phyloP scores from a whole-genome alignment of 37 sponge, comb jelly and placozoan species.

The Bolinopsis microptera region DNA sequence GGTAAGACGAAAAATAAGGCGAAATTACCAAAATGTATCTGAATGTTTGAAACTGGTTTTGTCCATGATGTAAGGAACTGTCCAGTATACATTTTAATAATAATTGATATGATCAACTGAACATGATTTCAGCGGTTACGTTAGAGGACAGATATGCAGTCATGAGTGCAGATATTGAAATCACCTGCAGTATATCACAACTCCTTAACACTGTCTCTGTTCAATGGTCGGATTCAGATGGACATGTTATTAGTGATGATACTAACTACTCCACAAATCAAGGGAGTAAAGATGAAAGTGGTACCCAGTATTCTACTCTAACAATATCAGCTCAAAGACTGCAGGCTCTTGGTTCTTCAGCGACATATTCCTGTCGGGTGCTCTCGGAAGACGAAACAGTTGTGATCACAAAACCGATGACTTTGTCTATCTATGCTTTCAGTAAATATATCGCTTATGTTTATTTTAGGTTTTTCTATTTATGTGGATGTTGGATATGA shows the following conservation, averaged over 20 bases:
- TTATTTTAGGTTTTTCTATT: too few relatives aligned
- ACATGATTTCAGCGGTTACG: not conserved
- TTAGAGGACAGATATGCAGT: not conserved
- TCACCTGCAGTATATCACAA: not conserved
- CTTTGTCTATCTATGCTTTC: not conserved
- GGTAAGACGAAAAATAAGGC: not conserved
- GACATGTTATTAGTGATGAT: not conserved
- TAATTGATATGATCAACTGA: too few relatives aligned
- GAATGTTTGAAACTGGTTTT: not conserved
- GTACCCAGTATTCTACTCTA: not conserved
- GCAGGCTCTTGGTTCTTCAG: not conserved
- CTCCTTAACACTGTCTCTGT: not conserved
- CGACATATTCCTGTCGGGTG: not conserved
- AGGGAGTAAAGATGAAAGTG: not conserved
- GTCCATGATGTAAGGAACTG: not conserved
- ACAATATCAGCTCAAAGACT: not conserved
- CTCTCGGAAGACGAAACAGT: not conserved
- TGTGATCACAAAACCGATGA: not conserved
- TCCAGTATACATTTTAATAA: too few relatives aligned
- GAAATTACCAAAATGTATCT: not conserved
- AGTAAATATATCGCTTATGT: too few relatives aligned
- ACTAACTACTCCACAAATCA: not conserved
- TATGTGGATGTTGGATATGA: too few relatives aligned
- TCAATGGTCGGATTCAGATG: not conserved
- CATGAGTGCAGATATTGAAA: not conserved